Percentiles rank a stretch among this genome's conserved stretches.
Conservation (phyloP, 2,797 vertebrate species). For the Tamandua tetradactyla region DNA sequence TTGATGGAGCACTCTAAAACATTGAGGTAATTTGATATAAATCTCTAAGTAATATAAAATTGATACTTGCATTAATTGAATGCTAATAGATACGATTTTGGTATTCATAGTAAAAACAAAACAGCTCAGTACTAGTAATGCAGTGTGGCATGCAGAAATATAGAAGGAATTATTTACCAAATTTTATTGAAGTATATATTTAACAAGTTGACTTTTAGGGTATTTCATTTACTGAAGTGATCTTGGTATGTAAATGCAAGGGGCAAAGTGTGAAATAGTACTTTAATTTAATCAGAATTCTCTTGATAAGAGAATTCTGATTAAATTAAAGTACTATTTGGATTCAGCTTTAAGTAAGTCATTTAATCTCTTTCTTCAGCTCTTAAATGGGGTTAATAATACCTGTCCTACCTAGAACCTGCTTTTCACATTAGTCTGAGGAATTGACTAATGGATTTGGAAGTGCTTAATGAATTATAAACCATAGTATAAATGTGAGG, state of each 20-base stretch:
- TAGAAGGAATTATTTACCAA: conserved; percentile 38
- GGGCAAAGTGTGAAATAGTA: neutral
- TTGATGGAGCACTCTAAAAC: conserved; percentile 13
- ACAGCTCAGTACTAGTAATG: neutral
- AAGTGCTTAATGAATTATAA: conserved; percentile 9
- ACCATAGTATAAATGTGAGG: neutral
- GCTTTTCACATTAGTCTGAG: conserved; percentile 57
- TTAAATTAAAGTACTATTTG: too few relatives aligned
- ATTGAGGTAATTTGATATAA: conserved; percentile 44
- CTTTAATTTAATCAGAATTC: conserved; percentile 18
- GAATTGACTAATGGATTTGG: neutral
- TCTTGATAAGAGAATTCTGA: too few relatives aligned
- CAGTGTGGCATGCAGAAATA: neutral
- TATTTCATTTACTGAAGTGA: conserved; percentile 43
- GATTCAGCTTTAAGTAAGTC: conserved; percentile 27
- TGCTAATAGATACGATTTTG: conserved; percentile 22
- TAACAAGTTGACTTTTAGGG: conserved; percentile 32
- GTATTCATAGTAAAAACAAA: conserved; percentile 41
- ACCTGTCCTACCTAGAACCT: neutral
- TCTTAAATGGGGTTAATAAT: conserved; percentile 43
- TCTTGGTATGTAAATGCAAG: conserved; percentile 24
- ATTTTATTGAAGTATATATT: conserved; percentile 12
- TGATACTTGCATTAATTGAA: conserved; percentile 26
- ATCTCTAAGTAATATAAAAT: conserved; percentile 40
- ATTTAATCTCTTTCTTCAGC: conserved; percentile 24